phyloP scores from a whole-genome alignment of 2,113 vertebrate genomes.

The Salvelinus namaycush region DNA sequence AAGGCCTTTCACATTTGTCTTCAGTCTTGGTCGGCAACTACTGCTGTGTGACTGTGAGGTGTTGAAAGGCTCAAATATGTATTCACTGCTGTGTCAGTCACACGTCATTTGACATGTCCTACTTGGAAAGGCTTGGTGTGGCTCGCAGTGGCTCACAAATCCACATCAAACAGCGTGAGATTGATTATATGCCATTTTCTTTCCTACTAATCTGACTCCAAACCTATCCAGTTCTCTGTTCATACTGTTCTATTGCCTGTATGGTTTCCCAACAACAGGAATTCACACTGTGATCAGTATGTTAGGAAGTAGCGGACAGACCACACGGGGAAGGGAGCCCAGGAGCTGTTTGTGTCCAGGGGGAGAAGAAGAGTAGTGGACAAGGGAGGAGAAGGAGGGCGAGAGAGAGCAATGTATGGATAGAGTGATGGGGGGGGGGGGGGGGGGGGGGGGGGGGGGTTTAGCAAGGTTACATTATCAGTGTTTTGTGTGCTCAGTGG shows the following conservation, averaged over 20 bases:
- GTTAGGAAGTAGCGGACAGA: conserved; percentile 49
- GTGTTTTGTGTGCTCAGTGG: conserved; percentile 39
- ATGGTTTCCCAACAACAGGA: conserved; percentile 44
- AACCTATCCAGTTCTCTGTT: conserved; percentile 27
- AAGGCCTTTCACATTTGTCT: background rate
- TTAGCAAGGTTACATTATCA: conserved; percentile 66
- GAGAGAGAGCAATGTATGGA: conserved; percentile 7
- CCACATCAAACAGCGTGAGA: too few species aligned
- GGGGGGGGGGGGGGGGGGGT: conserved; percentile 11
- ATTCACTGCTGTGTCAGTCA: background rate
- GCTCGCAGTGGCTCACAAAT: too few species aligned
- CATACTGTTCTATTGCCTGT: conserved; percentile 49
- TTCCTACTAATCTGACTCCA: too few species aligned
- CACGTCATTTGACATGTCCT: too few species aligned
- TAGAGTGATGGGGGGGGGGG: background rate
- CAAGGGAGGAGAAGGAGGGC: conserved; percentile 13
- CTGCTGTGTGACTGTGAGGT: background rate
- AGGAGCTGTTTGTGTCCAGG: conserved; percentile 40
- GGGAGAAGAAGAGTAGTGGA: background rate
- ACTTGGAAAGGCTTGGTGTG: too few species aligned
- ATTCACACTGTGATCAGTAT: conserved; percentile 54
- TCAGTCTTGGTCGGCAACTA: background rate
- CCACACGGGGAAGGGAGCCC: conserved; percentile 67
- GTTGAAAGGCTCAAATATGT: background rate
- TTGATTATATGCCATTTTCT: too few species aligned